phyloP scores from a whole-genome alignment of 2,797 vertebrate genomes.

The Neosilurus hyrtlii region DNA sequence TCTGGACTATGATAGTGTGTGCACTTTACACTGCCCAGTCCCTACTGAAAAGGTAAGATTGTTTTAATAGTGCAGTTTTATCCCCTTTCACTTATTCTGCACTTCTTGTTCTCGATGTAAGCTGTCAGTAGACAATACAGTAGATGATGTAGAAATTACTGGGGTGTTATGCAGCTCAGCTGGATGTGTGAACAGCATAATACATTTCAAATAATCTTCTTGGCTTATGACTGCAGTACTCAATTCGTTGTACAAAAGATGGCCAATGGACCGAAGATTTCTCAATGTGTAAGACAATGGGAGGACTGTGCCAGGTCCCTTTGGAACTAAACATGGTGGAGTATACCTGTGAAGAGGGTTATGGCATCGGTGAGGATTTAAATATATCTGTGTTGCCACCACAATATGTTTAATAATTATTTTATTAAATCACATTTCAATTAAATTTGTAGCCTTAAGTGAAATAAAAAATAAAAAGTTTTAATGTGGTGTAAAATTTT shows the following conservation, averaged over 20 bases:
- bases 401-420: not conserved
- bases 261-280: constrained; percentile 87
- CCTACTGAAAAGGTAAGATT: constrained; percentile 65
- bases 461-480: not conserved
- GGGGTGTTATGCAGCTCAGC: not conserved
- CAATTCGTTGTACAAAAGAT: constrained; percentile 85
- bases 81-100: not conserved
- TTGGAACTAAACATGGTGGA: constrained; percentile 79
- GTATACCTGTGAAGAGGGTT: constrained; percentile 86
- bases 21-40: constrained; percentile 79
- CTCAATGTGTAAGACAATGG: constrained; percentile 80
- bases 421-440: not conserved
- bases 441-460: not conserved
- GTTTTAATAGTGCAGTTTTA: not conserved
- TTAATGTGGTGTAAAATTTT: not conserved
- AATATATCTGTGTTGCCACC: not conserved
- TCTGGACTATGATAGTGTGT: constrained; percentile 80
- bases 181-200: not conserved
- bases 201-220: not conserved
- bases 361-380: constrained; percentile 79
- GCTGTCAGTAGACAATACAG: not conserved
- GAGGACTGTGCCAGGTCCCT: constrained; percentile 78
- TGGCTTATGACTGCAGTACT: constrained; percentile 65
- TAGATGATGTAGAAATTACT: too few species aligned
- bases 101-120: not conserved